These are phyloP conservation scores for Crotalus horridus DNA, from an alignment of 2,113 vertebrate genomes.

Conservation along the genomic window DNA sequence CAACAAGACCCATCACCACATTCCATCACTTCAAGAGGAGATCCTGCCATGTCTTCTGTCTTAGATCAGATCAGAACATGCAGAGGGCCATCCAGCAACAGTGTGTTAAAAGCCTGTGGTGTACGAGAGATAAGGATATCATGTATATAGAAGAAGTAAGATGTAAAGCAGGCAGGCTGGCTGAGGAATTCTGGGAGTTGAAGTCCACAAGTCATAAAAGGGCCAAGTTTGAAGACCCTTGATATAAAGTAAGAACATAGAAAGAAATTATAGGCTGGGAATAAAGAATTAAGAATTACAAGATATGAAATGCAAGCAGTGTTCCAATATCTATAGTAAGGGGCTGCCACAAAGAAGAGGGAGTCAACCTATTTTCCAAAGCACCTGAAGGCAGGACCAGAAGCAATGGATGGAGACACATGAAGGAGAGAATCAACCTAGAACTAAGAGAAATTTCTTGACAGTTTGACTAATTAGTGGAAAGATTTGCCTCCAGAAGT, in stretches of 20 bases:
- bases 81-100: not conserved
- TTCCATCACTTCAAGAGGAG: not conserved
- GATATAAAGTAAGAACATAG: not conserved
- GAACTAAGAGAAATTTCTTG: too few species aligned
- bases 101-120: not conserved
- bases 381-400: too few species aligned
- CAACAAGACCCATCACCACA: not conserved
- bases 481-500: too few species aligned
- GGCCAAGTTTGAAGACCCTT: not conserved
- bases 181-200: too few species aligned
- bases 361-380: not conserved
- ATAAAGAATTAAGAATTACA: not conserved
- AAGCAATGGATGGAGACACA: too few species aligned
- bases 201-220: too few species aligned
- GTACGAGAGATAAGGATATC: not conserved
- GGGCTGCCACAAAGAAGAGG: not conserved
- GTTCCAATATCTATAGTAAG: not conserved
- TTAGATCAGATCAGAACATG: not conserved
- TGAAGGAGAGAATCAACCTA: too few species aligned
- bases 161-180: too few species aligned
- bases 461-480: too few species aligned
- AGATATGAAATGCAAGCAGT: not conserved
- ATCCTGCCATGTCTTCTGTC: not conserved
- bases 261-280: not conserved
- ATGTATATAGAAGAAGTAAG: too few species aligned